Evolutionary conservation across 2,113 vertebrate genomes (phyloP), one percentile per base, ranked within the genome.

Genomic region (Silurus meridionalis): DNA sequence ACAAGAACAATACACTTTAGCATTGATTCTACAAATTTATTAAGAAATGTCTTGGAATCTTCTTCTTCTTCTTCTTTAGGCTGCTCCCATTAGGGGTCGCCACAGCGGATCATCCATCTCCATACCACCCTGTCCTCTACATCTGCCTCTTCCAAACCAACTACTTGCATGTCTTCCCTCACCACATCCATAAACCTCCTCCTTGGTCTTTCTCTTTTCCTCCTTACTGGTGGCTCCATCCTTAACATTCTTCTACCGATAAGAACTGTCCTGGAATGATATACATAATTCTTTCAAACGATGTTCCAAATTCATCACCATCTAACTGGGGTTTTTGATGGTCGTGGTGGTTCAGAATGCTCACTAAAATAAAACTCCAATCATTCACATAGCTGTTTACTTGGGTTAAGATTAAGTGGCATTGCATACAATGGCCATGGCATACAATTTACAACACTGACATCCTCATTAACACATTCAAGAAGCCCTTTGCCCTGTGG

Each of bases 21-120:
- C 78, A 80, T 61, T 80, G 57, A 80, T 61, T 80, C 57, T 61
- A 23, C 28, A 80, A 61, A 58, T 21, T 37, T 61, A 37, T 61
- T 58, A 61, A 46, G 58, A 61, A 61, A 57, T 78, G 52, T 4
- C 25, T 52, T 46, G 28, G 78, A 61, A 28, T 80, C 37, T 37
- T 37, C 37, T 37, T 37, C 37, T 37, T 37, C 28, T 37, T 37
- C 37, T 37, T 37, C 37, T 37, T 37, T 37, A 1, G 2, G 37
- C 37, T 37, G 37, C 37, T 37, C 37, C 37, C 37, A 37, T 37
- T 37, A 37, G 37, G 37, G 2, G 37, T 37, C 37, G 37, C 37
- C 37, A 37, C 37, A 37, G 37, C 37, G 37, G 37, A 37, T 37
- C 37, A 37, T 37, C 37, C 37, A 37, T 37, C 37, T 37, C 37